phyloP scores from a whole-genome alignment of 2,888 invertebrate genomes.

The Dugesia japonica region DNA sequence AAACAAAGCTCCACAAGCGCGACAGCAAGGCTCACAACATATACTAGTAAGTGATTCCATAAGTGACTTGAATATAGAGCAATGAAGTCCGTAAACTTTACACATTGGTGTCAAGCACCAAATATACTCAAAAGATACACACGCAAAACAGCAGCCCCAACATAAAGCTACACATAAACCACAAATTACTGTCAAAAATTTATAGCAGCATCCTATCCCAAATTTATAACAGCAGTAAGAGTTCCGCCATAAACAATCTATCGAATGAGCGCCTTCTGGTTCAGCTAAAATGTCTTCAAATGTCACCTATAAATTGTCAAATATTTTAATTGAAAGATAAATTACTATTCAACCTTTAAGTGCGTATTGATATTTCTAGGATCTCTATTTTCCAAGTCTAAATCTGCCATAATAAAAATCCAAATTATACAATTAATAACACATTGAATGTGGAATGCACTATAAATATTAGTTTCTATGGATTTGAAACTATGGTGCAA shows the following conservation, averaged over 20 bases:
- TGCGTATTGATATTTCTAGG: constrained; percentile 58
- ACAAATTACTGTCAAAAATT: constrained; percentile 54
- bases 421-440: too few relatives aligned
- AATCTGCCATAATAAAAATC: constrained; percentile 21
- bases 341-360: constrained; percentile 53
- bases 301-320: constrained; percentile 36
- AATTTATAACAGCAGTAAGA: constrained; percentile 56
- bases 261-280: constrained; percentile 46
- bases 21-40: constrained; percentile 45
- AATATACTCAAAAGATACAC: constrained; percentile 52
- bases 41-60: constrained; percentile 48
- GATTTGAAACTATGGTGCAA: too few relatives aligned
- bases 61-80: not conserved
- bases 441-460: too few relatives aligned
- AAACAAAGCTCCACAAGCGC: constrained; percentile 38
- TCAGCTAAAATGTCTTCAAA: constrained; percentile 49
- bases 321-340: not conserved
- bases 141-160: constrained; percentile 41
- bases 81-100: constrained; percentile 43
- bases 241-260: constrained; percentile 56
- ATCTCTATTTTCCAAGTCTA: constrained; percentile 57
- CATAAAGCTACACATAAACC: constrained; percentile 57
- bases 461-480: too few relatives aligned
- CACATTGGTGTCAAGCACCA: constrained; percentile 60
- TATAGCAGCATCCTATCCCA: constrained; percentile 57